Conservation (phyloP, 92 coral and sea anemone species). For the Galaxea fascicularis region DNA sequence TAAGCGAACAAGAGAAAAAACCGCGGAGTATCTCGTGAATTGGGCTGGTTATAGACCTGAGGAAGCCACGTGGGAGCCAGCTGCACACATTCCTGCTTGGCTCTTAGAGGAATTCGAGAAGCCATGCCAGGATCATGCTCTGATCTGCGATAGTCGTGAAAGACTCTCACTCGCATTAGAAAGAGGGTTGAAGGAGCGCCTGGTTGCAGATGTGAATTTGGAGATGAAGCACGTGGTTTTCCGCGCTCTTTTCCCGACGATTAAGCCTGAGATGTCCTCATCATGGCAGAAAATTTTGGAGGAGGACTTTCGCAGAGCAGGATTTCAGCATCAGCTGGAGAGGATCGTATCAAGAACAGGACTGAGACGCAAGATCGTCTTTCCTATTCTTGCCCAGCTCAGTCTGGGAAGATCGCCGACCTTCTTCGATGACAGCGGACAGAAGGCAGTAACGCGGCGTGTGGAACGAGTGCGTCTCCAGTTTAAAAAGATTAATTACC, state of each 20-base stretch:
- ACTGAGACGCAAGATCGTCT: neutral
- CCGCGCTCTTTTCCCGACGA: neutral
- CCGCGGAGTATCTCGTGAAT: neutral
- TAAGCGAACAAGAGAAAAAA: no score
- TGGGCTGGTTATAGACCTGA: neutral
- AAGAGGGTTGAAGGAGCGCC: neutral
- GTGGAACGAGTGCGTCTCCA: no score
- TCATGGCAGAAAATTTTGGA: neutral
- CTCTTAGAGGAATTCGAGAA: neutral
- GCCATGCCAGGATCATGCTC: neutral
- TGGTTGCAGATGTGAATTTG: neutral
- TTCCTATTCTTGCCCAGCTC: neutral
- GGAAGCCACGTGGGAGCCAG: neutral
- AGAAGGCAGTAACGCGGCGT: no score
- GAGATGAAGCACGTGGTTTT: neutral
- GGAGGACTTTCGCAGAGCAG: neutral
- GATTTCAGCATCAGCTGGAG: neutral
- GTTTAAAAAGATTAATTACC: no score
- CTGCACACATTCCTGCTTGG: no score
- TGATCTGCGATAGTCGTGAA: neutral
- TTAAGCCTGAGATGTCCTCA: no score
- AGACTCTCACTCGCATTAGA: neutral
- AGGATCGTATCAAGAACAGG: no score
- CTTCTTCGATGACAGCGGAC: no score
- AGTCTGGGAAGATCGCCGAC: neutral